Evolutionary conservation across 2,113 vertebrate species (phyloP), one percentile per base, ranked within the genome.

Genomic region (Alethe diademata): DNA sequence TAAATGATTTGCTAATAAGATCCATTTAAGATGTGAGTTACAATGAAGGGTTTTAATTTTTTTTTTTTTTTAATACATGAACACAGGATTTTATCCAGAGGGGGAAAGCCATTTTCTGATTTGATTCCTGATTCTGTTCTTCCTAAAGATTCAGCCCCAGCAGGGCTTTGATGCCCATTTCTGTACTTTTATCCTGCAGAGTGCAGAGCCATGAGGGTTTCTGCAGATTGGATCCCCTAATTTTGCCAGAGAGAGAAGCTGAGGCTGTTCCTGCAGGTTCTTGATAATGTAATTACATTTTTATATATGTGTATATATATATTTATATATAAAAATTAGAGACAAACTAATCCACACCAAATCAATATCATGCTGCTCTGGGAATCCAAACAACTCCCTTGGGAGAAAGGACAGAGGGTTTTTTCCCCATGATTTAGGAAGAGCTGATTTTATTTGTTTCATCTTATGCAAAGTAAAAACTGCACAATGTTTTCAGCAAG

Each of bases 181-280:
- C 31, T 36, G 35, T 2, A 3, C 10, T 1, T 0, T 14, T 3
- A 43, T 5, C 31, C 16, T 19, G 45, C 58, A 48, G 56, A 48
- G 13, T n/a, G 61, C 31, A 81, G 24, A 58, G 18, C 62, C 40
- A 40, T 0, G 6, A 31, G 58, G 9, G 22, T 42, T 83, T 69
- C 48, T 60, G 61, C 48, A 85, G 65, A 10, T 2, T 31, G 19
- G 11, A 11, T 19, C 31, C 12, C 40, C 6, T 19, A 0, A 36
- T 72, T 92, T 82, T 53, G 11, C 25, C 45, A 48, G 29, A 36
- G 26, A 36, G 50, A 12, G 43, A 75, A 64, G 16, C 11, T 75
- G 45, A 4, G 40, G 14, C 14, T 61, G 57, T 25, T 85, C 48
- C 45, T 82, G 31, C 9, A 51, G 20, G 14, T 43, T 56, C 48